Base-by-base conservation (phyloP, 2,113 vertebrate species). In the Gasterosteus nipponicus region DNA sequence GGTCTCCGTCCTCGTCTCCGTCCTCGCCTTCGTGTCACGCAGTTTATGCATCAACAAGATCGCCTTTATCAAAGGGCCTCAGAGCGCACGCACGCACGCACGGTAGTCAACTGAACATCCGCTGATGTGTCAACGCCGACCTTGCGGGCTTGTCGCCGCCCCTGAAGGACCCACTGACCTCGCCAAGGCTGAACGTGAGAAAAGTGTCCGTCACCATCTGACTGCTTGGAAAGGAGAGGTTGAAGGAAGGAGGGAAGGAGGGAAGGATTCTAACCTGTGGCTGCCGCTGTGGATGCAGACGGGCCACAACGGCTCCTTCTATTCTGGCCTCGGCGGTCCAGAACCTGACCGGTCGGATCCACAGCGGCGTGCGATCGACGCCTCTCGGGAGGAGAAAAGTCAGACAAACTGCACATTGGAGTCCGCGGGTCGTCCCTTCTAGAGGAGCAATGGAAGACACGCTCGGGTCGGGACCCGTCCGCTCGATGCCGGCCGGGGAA, bases 61-160 rank as follows among this genome's bases (percentile, higher is more conserved):
- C 31, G 1, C 15, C n/a, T 79, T 75, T 56, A 80, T 84, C 68
- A 57, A 44, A 75, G 62, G 68, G 31, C 57, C 78, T 69, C 39
- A 18, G 11, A 59, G 16, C n/a, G 44, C 0, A 71, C 29, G 65
- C 9, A 63, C 61, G 79, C n/a, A 63, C n/a, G n/a, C n/a, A n/a
- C n/a, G n/a, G n/a, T n/a, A 87, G 64, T 6, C 69, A 65, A 73
- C 69, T 75, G 75, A 83, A 91, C 77, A 90, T 87, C 88, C 80
- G 0, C 66, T 89, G 88, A 86, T 90, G 74, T 90, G 88, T 89
- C 82, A 91, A 89, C 88, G 35, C 2, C 19, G 60, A 53, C 60
- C 72, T 77, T 64, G n/a, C 10, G 29, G 54, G n/a, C 38, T 71
- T 57, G 58, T 67, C 63, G 1, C 1, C 9, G 46, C 29, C 10